Percentiles rank a stretch among this genome's conserved stretches.
Evolutionary conservation across 92 coral and sea anemone genomes (phyloP).

Genomic region (Virgularia gustaviana): DNA sequence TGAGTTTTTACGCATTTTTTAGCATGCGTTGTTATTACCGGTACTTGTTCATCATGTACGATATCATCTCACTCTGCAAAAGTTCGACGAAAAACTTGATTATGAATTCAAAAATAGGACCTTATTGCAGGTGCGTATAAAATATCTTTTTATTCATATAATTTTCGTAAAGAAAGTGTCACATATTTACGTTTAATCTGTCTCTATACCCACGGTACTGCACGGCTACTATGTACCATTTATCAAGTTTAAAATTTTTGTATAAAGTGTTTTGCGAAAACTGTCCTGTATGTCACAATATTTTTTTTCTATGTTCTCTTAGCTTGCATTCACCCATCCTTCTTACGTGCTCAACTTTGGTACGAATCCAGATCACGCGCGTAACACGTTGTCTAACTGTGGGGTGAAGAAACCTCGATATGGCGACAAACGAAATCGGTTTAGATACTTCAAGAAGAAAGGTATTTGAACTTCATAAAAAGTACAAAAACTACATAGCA

Average conservation of each 20-base stretch:
- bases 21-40: constrained; percentile 91
- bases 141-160: not conserved
- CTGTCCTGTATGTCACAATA: too few species aligned
- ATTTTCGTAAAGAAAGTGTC: too few species aligned
- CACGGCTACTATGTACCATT: too few species aligned
- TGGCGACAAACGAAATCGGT: constrained; percentile 85
- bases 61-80: constrained; percentile 71
- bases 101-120: constrained; percentile 77
- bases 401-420: constrained; percentile 90
- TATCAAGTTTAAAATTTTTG: too few species aligned
- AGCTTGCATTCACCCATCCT: constrained; percentile 96
- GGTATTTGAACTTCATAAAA: constrained; percentile 51
- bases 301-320: not conserved
- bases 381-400: constrained; percentile 85
- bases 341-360: constrained; percentile 92
- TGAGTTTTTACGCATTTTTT: not conserved
- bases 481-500: constrained; percentile 15
- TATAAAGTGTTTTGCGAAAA: too few species aligned
- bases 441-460: constrained; percentile 70
- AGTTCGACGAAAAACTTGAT: constrained; percentile 73
- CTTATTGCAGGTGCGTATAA: constrained; percentile 68
- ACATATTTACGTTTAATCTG: too few species aligned
- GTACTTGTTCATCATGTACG: constrained; percentile 85
- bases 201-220: too few species aligned
- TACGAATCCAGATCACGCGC: constrained; percentile 94